These are phyloP conservation scores for Parasteatoda tepidariorum DNA, from an alignment of 1,140 invertebrate genomes.

Conservation along the genomic window DNA sequence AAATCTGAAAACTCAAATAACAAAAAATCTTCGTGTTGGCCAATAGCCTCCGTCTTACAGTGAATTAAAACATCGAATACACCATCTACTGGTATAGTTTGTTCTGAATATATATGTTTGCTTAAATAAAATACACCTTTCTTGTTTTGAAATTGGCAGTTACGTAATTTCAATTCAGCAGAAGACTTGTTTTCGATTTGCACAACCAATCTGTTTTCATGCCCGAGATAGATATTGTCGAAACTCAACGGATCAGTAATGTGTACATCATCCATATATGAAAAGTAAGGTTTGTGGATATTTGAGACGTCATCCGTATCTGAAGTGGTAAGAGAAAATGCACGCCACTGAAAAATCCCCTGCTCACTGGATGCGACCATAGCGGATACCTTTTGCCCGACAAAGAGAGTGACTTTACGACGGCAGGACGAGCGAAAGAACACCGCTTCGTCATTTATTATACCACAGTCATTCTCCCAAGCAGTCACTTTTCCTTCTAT, in stretches of 20 bases:
- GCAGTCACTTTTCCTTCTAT: conserved; percentile 49
- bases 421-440: conserved; percentile 42
- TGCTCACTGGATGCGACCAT: conserved; percentile 48
- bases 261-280: conserved; percentile 13
- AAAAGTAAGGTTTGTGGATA: conserved; percentile 5
- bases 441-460: conserved; percentile 38
- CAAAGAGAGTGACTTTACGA: conserved; percentile 11
- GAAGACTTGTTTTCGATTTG: conserved; percentile 26
- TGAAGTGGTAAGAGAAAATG: conserved; percentile 32
- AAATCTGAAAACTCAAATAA: conserved; percentile 51
- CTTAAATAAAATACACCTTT: conserved; percentile 23
- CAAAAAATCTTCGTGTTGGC: conserved; percentile 34
- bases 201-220: conserved; percentile 17
- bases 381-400: conserved; percentile 46
- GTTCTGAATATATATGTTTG: not conserved
- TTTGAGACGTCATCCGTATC: not conserved
- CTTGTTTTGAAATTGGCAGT: conserved; percentile 44
- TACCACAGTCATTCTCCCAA: conserved; percentile 45
- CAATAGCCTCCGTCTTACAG: conserved; percentile 46
- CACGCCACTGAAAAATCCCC: conserved; percentile 45
- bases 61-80: conserved; percentile 2
- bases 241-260: conserved; percentile 46
- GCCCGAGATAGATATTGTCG: conserved; percentile 22
- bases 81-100: not conserved
- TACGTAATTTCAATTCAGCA: not conserved